Base-by-base conservation (phyloP, 1,140 invertebrate genomes). In the Phenacoccus solenopsis region DNA sequence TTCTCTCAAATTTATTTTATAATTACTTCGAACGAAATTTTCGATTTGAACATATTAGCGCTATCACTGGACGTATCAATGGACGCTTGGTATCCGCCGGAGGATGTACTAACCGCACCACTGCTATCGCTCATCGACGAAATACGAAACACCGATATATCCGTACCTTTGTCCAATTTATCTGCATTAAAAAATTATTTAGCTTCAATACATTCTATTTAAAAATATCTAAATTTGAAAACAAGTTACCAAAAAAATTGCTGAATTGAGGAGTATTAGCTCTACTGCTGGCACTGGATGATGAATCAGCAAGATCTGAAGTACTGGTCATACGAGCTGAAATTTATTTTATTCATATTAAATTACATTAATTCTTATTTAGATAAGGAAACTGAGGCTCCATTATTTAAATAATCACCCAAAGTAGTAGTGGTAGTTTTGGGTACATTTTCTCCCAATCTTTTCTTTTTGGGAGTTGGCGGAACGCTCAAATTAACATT, bases 81-180 rank as follows among this genome's bases (percentile, higher is more conserved):
- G 25, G 59, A 64, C 9, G 59, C 59, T 25, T 64, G 59, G 22
- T 64, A 64, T 64, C 59, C 59, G 10, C 59, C 25, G 16, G 22
- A 25, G 1, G 25, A 25, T 20, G 59, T 27, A 64, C 59, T 64
- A 49, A 49, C 38, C 12, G 38, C 38, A n/a, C 38, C 38, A 16
- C 59, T 64, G 9, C 25, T 64, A 64, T 64, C 59, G 59, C 59
- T 64, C 59, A 64, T 64, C 16, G 59, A 25, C 10, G 59, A 64
- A 24, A 64, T 27, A 5, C 59, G 22, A 25, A 64, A 25, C 4
- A 64, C 25, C 59, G 25, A 24, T 5, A 27, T 24, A 1, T 64
- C 59, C 1, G 21, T 10, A 5, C 10, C 12, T 24, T 25, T 64
- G 3, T 64, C 59, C 22, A 64, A 64, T 27, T 64, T 64, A 22